Evolutionary conservation across 2,797 vertebrate species (phyloP).

Genomic region (Fundulus diaphanus): DNA sequence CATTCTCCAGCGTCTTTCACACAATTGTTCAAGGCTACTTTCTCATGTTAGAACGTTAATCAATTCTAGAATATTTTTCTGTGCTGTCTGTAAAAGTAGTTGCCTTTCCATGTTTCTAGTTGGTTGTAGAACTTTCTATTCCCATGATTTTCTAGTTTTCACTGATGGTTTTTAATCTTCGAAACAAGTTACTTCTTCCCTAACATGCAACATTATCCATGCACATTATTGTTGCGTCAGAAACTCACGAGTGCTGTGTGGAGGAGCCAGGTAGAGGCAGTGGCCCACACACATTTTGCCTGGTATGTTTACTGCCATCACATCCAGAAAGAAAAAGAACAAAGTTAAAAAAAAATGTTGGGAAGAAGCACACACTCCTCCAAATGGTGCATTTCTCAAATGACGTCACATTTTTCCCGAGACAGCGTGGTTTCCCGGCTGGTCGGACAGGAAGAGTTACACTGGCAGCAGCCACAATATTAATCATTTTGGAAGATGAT

Average conservation of each 20-base stretch:
- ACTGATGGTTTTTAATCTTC: not conserved
- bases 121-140: not conserved
- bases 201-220: not conserved
- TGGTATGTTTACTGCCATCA: not conserved
- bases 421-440: too few relatives aligned
- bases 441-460: too few relatives aligned
- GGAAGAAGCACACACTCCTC: not conserved
- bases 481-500: too few relatives aligned
- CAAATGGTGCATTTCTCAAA: too few relatives aligned
- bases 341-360: not conserved
- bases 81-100: not conserved
- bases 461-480: too few relatives aligned
- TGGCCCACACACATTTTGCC: not conserved
- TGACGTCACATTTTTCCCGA: too few relatives aligned
- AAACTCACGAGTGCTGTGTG: not conserved
- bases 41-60: not conserved
- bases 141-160: not conserved
- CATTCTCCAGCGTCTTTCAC: not conserved
- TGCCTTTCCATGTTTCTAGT: not conserved
- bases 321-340: not conserved
- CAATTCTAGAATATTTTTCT: not conserved
- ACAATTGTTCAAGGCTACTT: not conserved
- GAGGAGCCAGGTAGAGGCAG: not conserved
- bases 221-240: not conserved
- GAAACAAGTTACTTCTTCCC: not conserved